Base-by-base conservation (phyloP, 2,113 vertebrate species). In the Mellivora capensis region DNA sequence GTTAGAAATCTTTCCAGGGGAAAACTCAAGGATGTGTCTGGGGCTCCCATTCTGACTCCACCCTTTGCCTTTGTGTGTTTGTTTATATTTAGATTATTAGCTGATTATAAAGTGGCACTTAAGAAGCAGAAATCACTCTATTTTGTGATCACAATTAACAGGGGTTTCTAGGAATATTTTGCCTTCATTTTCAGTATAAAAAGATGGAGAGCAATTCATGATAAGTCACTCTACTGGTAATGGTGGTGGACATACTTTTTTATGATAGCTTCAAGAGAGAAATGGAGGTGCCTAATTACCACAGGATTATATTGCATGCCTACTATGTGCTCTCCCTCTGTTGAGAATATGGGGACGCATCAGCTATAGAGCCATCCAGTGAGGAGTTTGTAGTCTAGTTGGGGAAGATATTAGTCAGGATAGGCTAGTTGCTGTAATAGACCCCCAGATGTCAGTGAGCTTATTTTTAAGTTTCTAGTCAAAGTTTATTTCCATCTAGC, bases 61-160 rank as follows among this genome's bases (percentile, higher is more conserved):
- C 87, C 96, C 59, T 90, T 71, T 87, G 90, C 92, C 92, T 95
- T 83, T 77, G 71, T 69, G 37, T 97, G 69, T 96, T 97, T 98
- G 80, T 94, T 97, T 97, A 90, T 91, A 71, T 98, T 97, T 97
- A 91, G 79, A 72, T 95, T 98, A 96, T 95, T 97, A 97, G 74
- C 93, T 95, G 87, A 95, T 96, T 96, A 93, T 54, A 83, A 97
- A 93, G 86, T 93, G 54, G 14, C 85, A 37, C 90, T 87, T 69
- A 96, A 97, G 93, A 94, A 82, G 57, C 29, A 88, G 90, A 86
- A 67, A 82, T 82, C 87, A 91, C 95, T 95, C 10, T 94, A 25
- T 87, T 95, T 76, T 86, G 57, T 13, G 5, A 67, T 87, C 86
- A 27, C 93, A 91, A 96, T 97, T 98, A 96, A 71, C 8, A 4